Percentiles rank a stretch among this genome's conserved stretches.
Conservation (phyloP, 2,797 vertebrate genomes). For the Anabacerthia variegaticeps region DNA sequence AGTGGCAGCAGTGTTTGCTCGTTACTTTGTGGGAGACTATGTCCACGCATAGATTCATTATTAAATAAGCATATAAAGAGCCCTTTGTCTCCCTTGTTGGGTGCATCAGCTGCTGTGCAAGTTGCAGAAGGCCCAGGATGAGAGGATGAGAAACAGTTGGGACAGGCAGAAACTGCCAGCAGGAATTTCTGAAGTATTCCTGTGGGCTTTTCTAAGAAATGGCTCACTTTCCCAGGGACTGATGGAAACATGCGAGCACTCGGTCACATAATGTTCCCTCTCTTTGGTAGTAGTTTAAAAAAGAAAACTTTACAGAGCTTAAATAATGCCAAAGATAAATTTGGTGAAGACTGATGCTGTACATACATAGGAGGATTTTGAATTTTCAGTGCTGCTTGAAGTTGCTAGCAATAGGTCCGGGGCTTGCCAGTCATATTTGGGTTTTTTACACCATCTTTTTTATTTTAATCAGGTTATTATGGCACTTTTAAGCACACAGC, state of each 20-base stretch:
- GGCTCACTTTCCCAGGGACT: slow-evolving; percentile 14
- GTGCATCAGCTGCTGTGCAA: neutral
- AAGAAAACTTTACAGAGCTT: slow-evolving; percentile 27
- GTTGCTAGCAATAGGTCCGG: neutral
- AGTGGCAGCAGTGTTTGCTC: neutral
- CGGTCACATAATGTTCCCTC: slow-evolving; percentile 23
- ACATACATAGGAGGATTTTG: neutral
- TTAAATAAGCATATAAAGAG: neutral
- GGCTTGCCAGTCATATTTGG: neutral
- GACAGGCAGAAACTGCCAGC: neutral
- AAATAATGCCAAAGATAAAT: slow-evolving; percentile 20
- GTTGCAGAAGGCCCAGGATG: neutral
- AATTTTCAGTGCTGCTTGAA: neutral
- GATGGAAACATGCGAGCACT: neutral
- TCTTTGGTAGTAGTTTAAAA: slow-evolving; percentile 54
- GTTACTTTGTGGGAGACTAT: neutral
- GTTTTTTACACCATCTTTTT: neutral
- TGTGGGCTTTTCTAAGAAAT: slow-evolving; percentile 17
- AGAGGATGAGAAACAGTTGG: neutral
- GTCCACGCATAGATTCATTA: rapidly evolving
- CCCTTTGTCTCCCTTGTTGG: neutral
- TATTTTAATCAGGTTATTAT: neutral
- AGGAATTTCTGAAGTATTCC: slow-evolving; percentile 37
- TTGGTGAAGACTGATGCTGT: neutral
- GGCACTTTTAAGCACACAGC: neutral